phyloP scores from a whole-genome alignment of 2,888 invertebrate species.

The Malacosoma neustria region DNA sequence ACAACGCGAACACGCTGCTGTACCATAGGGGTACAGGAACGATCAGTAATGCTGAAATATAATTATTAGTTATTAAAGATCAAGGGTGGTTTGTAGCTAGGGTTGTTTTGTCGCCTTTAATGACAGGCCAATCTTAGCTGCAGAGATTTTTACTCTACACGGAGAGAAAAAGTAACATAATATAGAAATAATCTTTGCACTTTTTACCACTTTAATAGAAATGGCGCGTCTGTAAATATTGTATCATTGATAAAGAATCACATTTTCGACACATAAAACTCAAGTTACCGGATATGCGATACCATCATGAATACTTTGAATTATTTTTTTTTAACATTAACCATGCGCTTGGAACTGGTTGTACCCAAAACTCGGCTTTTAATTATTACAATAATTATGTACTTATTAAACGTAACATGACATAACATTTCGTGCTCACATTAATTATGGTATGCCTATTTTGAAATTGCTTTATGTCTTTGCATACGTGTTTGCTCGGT shows the following conservation, averaged over 20 bases:
- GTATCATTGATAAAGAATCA: neutral
- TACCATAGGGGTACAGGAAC: too few relatives aligned
- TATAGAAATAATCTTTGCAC: too few relatives aligned
- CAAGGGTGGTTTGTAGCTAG: too few relatives aligned
- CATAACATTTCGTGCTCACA: neutral
- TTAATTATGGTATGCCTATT: neutral
- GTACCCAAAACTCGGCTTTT: neutral
- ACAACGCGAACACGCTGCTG: too few relatives aligned
- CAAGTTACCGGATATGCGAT: conserved; percentile 53
- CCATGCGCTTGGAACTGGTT: neutral
- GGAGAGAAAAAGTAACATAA: too few relatives aligned
- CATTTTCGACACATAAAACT: conserved; percentile 19
- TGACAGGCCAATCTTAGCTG: too few relatives aligned
- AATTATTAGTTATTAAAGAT: too few relatives aligned
- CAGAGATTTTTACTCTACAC: too few relatives aligned
- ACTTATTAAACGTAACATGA: neutral
- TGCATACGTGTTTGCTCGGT: too few relatives aligned
- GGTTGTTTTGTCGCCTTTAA: too few relatives aligned
- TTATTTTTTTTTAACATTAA: neutral
- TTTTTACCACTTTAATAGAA: conserved; percentile 5
- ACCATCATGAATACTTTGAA: conserved; percentile 42
- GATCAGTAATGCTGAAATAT: too few relatives aligned
- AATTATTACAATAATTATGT: neutral
- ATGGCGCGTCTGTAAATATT: conserved; percentile 2
- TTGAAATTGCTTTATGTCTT: neutral